Evolutionary conservation across 2,888 invertebrate species (phyloP).

Genomic region (Gymnoscelis rufifasciata): DNA sequence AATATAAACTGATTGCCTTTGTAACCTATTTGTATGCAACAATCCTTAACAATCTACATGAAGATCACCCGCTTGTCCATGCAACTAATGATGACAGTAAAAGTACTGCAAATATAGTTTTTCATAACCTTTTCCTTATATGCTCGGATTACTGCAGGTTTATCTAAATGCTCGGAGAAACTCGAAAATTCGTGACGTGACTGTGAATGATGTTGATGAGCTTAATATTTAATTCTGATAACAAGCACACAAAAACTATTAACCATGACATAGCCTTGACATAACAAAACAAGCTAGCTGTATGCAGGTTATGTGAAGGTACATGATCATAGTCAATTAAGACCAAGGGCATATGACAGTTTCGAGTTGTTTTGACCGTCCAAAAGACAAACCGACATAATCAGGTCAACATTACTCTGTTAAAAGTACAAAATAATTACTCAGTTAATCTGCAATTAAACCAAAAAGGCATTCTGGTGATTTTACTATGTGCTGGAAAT

Average conservation of each 20-base stretch:
- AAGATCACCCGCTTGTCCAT: too few species aligned
- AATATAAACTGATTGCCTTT: too few species aligned
- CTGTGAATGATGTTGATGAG: neutral
- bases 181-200: slow-evolving; percentile 1
- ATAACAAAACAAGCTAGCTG: slow-evolving; percentile 16
- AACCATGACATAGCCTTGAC: slow-evolving; percentile 30
- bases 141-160: neutral
- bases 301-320: slow-evolving; percentile 13
- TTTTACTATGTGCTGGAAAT: too few species aligned
- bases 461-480: too few species aligned
- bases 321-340: slow-evolving; percentile 28
- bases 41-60: too few species aligned
- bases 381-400: neutral
- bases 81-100: too few species aligned
- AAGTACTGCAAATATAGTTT: too few species aligned
- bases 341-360: slow-evolving; percentile 33
- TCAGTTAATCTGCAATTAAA: too few species aligned
- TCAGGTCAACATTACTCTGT: neutral
- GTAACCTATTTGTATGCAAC: too few species aligned
- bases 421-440: too few species aligned
- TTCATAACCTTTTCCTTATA: neutral
- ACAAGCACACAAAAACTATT: slow-evolving; percentile 21
- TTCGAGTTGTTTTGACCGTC: slow-evolving; percentile 3
- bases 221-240: neutral
- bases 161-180: neutral